These are phyloP conservation scores for Eciton burchellii DNA, from an alignment of 1,140 invertebrate species.

Conservation along the genomic window DNA sequence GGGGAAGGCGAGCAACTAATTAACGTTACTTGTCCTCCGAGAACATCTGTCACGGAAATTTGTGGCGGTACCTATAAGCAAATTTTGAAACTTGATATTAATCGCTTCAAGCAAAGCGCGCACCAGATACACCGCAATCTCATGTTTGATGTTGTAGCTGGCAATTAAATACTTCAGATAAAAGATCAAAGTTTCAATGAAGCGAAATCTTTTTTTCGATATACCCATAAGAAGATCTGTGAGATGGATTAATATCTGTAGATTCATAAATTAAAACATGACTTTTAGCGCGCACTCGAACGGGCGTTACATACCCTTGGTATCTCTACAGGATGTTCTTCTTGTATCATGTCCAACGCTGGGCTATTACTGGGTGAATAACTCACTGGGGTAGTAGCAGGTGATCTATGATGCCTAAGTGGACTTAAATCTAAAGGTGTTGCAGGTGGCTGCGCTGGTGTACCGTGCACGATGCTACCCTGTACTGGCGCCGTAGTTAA, in stretches of 20 bases:
- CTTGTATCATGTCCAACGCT: conserved; percentile 94
- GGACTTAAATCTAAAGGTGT: conserved; percentile 84
- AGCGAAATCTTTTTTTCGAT: too few relatives aligned
- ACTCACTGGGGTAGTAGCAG: conserved; percentile 85
- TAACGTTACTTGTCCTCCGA: conserved; percentile 93
- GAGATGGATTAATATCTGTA: too few relatives aligned
- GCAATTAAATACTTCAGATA: too few relatives aligned
- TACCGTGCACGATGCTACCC: conserved; percentile 84
- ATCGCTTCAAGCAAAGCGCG: neutral
- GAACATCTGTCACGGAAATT: conserved; percentile 95
- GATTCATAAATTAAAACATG: conserved; percentile 8
- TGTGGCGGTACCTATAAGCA: conserved; percentile 89
- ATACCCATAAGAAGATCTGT: too few relatives aligned
- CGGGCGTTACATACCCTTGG: conserved; percentile 79
- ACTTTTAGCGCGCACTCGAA: conserved; percentile 53
- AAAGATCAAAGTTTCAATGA: too few relatives aligned
- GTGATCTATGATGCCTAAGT: conserved; percentile 84
- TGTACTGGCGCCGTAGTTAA: conserved; percentile 82
- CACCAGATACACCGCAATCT: too few relatives aligned
- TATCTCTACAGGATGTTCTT: conserved; percentile 89
- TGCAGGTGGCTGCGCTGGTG: conserved; percentile 83
- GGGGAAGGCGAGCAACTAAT: conserved; percentile 88
- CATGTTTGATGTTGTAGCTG: too few relatives aligned
- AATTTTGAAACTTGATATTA: conserved; percentile 20
- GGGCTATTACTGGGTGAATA: conserved; percentile 87